phyloP scores from a whole-genome alignment of 2,888 invertebrate species.

The Macrophya alboannulata region DNA sequence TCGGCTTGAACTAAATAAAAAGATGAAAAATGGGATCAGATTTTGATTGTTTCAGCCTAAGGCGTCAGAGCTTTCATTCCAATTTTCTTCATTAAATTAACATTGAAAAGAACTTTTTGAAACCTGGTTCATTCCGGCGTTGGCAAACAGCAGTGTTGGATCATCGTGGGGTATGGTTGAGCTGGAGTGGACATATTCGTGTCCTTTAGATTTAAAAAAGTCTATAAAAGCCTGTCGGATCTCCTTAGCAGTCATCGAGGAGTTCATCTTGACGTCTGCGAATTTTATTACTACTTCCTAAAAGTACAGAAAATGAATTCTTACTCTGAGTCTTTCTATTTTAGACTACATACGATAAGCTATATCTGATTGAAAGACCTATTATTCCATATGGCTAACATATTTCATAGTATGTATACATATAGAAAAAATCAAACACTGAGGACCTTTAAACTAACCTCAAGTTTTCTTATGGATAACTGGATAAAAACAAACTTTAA shows the following conservation, averaged over 20 bases:
- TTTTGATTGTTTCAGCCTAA: background rate
- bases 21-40: conserved; percentile 51
- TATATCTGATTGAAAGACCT: background rate
- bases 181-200: conserved; percentile 98
- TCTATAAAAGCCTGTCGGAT: conserved; percentile 93
- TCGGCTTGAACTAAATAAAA: conserved; percentile 92
- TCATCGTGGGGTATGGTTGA: conserved; percentile 99
- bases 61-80: background rate
- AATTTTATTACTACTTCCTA: conserved; percentile 8
- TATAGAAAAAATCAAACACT: background rate
- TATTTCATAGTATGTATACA: background rate
- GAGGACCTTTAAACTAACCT: conserved; percentile 4
- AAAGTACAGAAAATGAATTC: background rate
- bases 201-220: conserved; percentile 93
- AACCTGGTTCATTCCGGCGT: conserved; percentile 99
- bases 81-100: background rate
- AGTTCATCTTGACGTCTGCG: conserved; percentile 80
- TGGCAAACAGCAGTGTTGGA: conserved; percentile 97
- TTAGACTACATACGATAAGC: background rate
- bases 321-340: no score
- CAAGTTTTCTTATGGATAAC: background rate
- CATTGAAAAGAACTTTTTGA: conserved; percentile 44
- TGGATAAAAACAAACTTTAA: background rate
- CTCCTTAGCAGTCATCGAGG: conserved; percentile 87
- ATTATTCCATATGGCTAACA: conserved; percentile 26